phyloP scores from a whole-genome alignment of 2,888 invertebrate genomes.

The Chaetoderma sp. region DNA sequence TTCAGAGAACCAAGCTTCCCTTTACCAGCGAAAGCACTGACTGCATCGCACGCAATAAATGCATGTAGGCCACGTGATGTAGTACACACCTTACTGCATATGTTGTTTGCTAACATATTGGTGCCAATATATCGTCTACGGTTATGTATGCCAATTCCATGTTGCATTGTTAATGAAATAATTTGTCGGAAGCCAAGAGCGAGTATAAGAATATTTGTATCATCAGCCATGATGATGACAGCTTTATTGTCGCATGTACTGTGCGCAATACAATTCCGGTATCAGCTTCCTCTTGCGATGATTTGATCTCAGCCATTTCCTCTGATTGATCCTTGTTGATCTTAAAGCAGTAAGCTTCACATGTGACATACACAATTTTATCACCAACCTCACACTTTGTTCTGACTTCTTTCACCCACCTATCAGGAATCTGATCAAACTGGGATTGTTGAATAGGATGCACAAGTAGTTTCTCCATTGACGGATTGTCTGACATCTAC shows the following conservation, averaged over 20 bases:
- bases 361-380: background rate
- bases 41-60: constrained; percentile 28
- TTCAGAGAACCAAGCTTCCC: background rate
- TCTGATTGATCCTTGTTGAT: background rate
- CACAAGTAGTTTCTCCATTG: too few relatives aligned
- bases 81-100: constrained; percentile 15
- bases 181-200: too few relatives aligned
- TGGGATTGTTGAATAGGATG: too few relatives aligned
- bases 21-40: constrained; percentile 24
- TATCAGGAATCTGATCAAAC: too few relatives aligned
- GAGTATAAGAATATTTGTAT: too few relatives aligned
- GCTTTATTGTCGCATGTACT: too few relatives aligned
- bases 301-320: background rate
- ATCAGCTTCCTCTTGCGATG: too few relatives aligned
- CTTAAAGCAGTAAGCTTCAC: background rate
- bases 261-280: too few relatives aligned
- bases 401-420: too few relatives aligned
- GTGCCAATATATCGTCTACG: background rate
- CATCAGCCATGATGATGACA: too few relatives aligned
- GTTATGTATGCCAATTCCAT: background rate
- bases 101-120: background rate
- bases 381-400: background rate
- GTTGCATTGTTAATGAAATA: background rate
- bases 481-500: too few relatives aligned
- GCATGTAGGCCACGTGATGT: constrained; percentile 27